phyloP scores from a whole-genome alignment of 2,888 invertebrate species.

The Cyrtodaria siliqua region DNA sequence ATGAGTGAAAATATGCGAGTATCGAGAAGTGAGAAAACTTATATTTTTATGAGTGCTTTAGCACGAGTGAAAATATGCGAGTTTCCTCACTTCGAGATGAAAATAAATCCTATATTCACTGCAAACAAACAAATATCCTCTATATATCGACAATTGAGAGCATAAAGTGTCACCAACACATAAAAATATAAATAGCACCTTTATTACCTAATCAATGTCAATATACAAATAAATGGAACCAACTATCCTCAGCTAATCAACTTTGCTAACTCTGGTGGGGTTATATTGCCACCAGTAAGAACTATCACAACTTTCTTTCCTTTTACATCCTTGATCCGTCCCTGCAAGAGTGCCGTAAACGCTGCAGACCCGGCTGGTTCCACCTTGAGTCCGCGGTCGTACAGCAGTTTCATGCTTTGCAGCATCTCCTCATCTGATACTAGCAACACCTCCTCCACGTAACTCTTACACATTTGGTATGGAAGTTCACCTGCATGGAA shows the following conservation, averaged over 20 bases:
- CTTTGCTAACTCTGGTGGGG: constrained; percentile 70
- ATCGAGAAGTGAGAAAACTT: too few species aligned
- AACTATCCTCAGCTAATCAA: constrained; percentile 18
- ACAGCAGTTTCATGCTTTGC: constrained; percentile 73
- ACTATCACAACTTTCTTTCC: constrained; percentile 82
- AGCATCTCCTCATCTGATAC: constrained; percentile 83
- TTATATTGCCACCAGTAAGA: constrained; percentile 83
- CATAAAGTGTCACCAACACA: too few species aligned
- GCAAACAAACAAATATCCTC: too few species aligned
- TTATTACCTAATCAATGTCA: not conserved
- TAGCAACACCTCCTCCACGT: constrained; percentile 81
- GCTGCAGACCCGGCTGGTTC: constrained; percentile 83
- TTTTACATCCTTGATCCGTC: constrained; percentile 76
- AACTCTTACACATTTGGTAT: constrained; percentile 76
- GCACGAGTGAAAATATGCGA: too few species aligned
- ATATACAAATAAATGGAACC: not conserved
- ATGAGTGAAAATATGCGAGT: too few species aligned
- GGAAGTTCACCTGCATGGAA: constrained; percentile 74
- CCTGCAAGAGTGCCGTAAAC: constrained; percentile 73
- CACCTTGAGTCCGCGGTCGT: constrained; percentile 78
- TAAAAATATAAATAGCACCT: not conserved
- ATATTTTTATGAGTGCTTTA: too few species aligned
- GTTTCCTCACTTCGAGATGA: too few species aligned
- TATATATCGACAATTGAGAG: too few species aligned
- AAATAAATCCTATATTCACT: too few species aligned